These are phyloP conservation scores for Arctia plantaginis DNA, from an alignment of 2,888 invertebrate genomes.

Conservation along the genomic window DNA sequence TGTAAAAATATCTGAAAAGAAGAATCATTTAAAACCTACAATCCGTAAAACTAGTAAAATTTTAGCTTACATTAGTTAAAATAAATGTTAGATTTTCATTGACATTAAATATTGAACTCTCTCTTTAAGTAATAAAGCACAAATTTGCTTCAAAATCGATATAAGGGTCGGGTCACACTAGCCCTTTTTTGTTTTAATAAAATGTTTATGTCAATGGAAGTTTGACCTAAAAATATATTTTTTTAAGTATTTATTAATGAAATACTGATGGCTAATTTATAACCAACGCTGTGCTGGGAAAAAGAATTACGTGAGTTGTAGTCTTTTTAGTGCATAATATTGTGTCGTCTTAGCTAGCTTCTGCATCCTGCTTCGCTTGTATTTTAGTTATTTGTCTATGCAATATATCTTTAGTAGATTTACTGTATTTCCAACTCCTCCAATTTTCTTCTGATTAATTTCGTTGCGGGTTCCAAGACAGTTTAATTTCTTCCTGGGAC, in stretches of 20 bases:
- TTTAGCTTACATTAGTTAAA: neutral
- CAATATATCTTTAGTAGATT: no score
- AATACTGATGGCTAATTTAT: constrained; percentile 34
- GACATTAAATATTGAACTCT: neutral
- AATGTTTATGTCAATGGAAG: no score
- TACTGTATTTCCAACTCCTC: no score
- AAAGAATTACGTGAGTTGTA: constrained; percentile 61
- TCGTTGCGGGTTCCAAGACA: no score
- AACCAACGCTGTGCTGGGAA: constrained; percentile 41
- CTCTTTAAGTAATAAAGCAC: neutral
- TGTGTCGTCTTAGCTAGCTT: no score
- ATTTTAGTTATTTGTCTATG: no score
- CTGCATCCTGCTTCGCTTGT: no score
- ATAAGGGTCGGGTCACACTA: neutral
- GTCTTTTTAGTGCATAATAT: neutral
- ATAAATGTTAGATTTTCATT: neutral
- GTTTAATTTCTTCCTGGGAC: no score
- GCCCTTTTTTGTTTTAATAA: no score
- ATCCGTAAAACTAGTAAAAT: constrained; percentile 1
- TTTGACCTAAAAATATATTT: neutral
- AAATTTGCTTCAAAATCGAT: neutral
- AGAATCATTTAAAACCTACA: neutral
- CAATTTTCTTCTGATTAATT: no score
- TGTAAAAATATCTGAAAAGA: no score
- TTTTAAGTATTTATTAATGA: constrained; percentile 1